phyloP scores from a whole-genome alignment of 1,140 invertebrate species.

The Brachionus paranguensis region DNA sequence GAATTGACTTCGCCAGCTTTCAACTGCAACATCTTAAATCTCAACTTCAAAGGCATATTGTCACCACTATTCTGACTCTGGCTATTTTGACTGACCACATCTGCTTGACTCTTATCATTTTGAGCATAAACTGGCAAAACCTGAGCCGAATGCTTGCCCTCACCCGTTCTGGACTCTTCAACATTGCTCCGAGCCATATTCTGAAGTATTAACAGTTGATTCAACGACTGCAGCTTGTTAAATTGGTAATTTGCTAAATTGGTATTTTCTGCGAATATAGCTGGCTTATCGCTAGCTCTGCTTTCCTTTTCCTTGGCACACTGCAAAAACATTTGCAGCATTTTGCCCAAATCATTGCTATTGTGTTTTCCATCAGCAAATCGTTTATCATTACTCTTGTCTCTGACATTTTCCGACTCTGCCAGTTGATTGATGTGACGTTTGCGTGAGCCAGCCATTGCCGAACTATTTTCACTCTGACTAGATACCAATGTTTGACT shows the following conservation, averaged over 20 bases:
- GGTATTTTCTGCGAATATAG: not conserved
- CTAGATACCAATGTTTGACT: not conserved
- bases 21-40: slow-evolving; percentile 37
- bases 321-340: slow-evolving; percentile 1
- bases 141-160: not conserved
- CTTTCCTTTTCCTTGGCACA: slow-evolving; percentile 1
- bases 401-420: not conserved
- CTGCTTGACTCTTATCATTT: not conserved
- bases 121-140: not conserved
- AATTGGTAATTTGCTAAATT: not conserved
- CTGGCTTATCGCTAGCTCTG: not conserved
- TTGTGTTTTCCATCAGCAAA: not conserved
- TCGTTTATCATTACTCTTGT: not conserved
- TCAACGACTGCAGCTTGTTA: not conserved
- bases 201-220: not conserved
- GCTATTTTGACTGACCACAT: not conserved
- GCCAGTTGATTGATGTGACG: slow-evolving; percentile 9
- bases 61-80: slow-evolving; percentile 30
- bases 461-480: not conserved
- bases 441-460: not conserved
- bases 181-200: not conserved
- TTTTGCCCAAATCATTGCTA: not conserved
- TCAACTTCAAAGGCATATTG: slow-evolving; percentile 36
- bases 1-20: slow-evolving; percentile 39
- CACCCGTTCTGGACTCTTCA: not conserved